Conservation (phyloP, 1,140 invertebrate species). For the Arctopsyche grandis region DNA sequence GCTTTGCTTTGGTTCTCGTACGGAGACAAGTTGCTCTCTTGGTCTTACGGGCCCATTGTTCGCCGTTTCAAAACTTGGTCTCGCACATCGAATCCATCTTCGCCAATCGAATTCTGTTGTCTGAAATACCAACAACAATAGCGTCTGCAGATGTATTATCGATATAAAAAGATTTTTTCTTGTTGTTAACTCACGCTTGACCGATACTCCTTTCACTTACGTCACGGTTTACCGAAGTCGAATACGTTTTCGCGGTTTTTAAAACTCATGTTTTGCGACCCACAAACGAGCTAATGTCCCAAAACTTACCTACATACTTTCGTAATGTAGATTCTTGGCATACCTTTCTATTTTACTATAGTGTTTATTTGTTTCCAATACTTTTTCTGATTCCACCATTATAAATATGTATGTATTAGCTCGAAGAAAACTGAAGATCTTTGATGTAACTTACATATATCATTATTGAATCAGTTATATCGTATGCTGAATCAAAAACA, state of each 20-base stretch:
- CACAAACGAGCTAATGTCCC: neutral
- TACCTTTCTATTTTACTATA: no score
- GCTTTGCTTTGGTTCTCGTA: no score
- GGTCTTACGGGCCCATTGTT: neutral
- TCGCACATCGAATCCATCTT: neutral
- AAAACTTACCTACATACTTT: no score
- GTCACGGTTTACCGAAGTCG: slow-evolving; percentile 35
- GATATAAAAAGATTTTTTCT: slow-evolving; percentile 31
- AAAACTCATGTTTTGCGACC: neutral
- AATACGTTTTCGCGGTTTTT: slow-evolving; percentile 6
- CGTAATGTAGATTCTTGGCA: no score
- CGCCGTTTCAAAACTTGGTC: slow-evolving; percentile 4
- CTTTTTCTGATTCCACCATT: no score
- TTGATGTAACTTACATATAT: no score
- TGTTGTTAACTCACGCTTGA: slow-evolving; percentile 37
- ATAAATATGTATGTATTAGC: no score
- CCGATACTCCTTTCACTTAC: slow-evolving; percentile 37
- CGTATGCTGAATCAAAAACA: no score
- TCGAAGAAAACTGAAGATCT: no score
- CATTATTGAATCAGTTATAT: no score
- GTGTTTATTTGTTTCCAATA: no score
- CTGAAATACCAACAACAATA: slow-evolving; percentile 12
- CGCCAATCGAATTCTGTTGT: slow-evolving; percentile 15
- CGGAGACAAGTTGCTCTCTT: no score
- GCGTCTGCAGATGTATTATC: slow-evolving; percentile 23